Percentiles rank a stretch among this genome's conserved stretches.
phyloP scores from a whole-genome alignment of 2,797 vertebrate species.

The Valencia hispanica region DNA sequence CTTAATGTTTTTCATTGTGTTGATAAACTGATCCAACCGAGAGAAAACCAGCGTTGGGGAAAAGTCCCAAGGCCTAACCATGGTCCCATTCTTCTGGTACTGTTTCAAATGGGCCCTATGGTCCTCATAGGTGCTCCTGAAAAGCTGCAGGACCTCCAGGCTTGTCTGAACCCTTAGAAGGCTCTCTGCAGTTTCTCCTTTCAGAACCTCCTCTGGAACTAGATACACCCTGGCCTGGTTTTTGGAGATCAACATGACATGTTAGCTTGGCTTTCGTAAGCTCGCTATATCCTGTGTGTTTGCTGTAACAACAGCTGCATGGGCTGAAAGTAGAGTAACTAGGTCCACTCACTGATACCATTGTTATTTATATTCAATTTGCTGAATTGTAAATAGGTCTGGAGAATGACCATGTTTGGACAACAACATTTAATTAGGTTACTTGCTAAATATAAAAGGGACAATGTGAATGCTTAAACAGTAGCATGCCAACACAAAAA shows the following conservation, averaged over 20 bases:
- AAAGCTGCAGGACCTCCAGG: conserved; percentile 79
- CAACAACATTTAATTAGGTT: no score
- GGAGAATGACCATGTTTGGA: no score
- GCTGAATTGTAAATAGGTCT: no score
- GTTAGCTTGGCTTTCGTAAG: background rate
- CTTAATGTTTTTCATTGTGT: conserved; percentile 80
- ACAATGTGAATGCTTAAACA: no score
- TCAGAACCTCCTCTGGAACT: conserved; percentile 89
- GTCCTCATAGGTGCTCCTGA: conserved; percentile 83
- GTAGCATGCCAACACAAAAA: no score
- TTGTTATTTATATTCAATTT: background rate
- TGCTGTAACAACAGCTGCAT: background rate
- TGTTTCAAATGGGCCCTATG: conserved; percentile 75
- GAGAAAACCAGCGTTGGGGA: conserved; percentile 82
- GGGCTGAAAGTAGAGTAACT: background rate
- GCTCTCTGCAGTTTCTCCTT: conserved; percentile 87
- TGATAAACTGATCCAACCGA: conserved; percentile 83
- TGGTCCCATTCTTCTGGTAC: conserved; percentile 79
- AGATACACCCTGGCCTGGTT: conserved; percentile 84
- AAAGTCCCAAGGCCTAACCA: conserved; percentile 86
- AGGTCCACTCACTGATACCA: background rate
- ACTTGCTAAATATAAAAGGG: no score
- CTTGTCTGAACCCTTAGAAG: conserved; percentile 81
- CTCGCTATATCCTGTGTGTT: background rate
- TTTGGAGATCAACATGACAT: conserved; percentile 1